Evolutionary conservation across 2,797 vertebrate genomes (phyloP), one percentile per base, ranked within the genome.

Genomic region (Pitangus sulphuratus): DNA sequence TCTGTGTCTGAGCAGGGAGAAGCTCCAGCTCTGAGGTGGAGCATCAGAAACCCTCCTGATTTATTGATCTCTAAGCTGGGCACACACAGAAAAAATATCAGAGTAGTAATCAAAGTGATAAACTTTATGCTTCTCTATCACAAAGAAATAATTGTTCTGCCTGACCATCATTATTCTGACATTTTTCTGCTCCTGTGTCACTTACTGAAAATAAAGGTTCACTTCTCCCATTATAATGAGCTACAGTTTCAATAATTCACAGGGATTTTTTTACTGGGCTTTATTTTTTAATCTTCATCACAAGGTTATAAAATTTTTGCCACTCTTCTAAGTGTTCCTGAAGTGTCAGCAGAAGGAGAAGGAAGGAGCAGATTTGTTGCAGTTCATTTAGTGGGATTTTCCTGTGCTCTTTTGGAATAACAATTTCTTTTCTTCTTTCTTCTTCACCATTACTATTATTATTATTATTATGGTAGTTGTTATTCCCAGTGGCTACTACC

Each of bases 181-280:
- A 31, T 93, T 97, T 93, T 90, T 91, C 92, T 90, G 76, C 74
- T 89, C 92, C 66, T 4, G 6, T 86, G 90, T 87, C 97, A 95
- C 93, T 94, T 90, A 62, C 62, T 71, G 87, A 85, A 97, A 95
- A 96, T 93, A 96, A 96, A 97, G 87, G 81, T 68, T 94, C 72
- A 4, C 71, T 97, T 85, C 88, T 94, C 65, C 90, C 62, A 17
- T 96, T 89, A 71, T 87, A 94, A 97, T 84, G 95, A 97, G 96
- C 89, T 87, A 47, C 91, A 79, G 87, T 90, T 92, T 93, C 92
- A 95, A 51, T 97, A 97, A 97, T 93, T 97, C 95, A 95, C 87
- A 69, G 66, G 56, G 48, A 58, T 84, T 86, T 93, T 45, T 51
- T 92, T 90, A 66, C 56, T 30, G 70, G 51, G 65, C 76, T 93